Base-by-base conservation (phyloP, 2,797 vertebrate species). In the Sarcoramphus papa region DNA sequence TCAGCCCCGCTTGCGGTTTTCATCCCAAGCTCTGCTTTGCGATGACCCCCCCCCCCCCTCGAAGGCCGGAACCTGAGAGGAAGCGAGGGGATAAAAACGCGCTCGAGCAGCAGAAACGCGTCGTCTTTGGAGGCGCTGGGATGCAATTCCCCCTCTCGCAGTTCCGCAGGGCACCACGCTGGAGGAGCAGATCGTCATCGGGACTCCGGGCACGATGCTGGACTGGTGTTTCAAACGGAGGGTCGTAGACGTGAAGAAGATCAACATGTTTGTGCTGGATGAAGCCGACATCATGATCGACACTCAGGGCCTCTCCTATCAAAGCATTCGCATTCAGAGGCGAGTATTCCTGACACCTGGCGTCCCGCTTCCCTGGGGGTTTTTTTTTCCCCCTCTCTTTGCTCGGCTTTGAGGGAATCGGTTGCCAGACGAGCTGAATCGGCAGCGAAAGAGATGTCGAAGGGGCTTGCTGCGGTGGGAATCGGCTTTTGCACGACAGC, bases 221-320 rank as follows among this genome's bases (percentile, higher is more conserved):
- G 98, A 98, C 76, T 98, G 98, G 98, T 98, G 98, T 85, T 98
- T 98, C 92, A 98, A 98, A 31, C 72, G 89, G 10, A 94, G 72
- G 19, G 14, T 98, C 17, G 23, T 98, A 9, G 94, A 98, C 62
- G 7, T 97, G 57, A 50, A 54, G 6, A 97, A 95, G 62, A 98
- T 98, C 68, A 50, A 12, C 15, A 78, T 98, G 31, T 98, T 98
- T 1, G 98, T 98, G 73, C 94, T 98, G 94, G 98, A 98, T 7
- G 98, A 98, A 74, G 98, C 98, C 0, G 98, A 98, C 60, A 97
- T 98, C 56, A 98, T 98, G 98, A 98, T 98, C 0, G 95, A 97
- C 59, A 96, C 90, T 0, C 98, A 98, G 89, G 98, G 98, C 40
- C 97, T 98, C 60, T 97, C 93, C 43, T 96, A 95, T 57, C 98